Percentiles rank a stretch among this genome's conserved stretches.
Conservation (phyloP, 2,797 vertebrate genomes). For the Onychomys leucogaster region DNA sequence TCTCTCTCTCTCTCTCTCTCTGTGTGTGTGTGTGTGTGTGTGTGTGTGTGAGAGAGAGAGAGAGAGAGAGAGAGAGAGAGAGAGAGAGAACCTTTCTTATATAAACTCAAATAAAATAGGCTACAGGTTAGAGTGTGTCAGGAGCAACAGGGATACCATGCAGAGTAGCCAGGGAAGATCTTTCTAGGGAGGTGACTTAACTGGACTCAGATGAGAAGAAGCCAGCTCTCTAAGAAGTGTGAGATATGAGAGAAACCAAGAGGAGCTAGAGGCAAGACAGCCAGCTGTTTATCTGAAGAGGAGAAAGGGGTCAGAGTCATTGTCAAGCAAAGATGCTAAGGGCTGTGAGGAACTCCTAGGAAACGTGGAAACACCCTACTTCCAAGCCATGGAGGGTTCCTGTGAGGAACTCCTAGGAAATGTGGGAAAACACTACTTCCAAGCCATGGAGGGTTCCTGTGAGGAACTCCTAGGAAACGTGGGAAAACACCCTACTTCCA, state of each 20-base stretch:
- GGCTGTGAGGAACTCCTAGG: not conserved
- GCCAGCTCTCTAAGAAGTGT: not conserved
- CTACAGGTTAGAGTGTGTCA: not conserved
- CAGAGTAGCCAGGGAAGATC: not conserved
- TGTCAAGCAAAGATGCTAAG: not conserved
- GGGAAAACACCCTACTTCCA: not conserved
- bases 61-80: too few species aligned
- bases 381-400: not conserved
- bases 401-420: not conserved
- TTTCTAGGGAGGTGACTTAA: not conserved
- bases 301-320: not conserved
- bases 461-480: too few species aligned
- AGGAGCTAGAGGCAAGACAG: not conserved
- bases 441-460: not conserved
- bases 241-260: not conserved
- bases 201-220: not conserved
- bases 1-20: too few species aligned
- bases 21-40: fast-evolving
- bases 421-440: not conserved
- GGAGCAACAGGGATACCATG: not conserved
- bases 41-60: too few species aligned
- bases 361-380: not conserved
- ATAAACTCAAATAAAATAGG: slow-evolving; percentile 7
- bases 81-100: not conserved
- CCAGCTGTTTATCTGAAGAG: not conserved